Base-by-base conservation (phyloP, 2,888 invertebrate species). In the Autographa pulchrina region DNA sequence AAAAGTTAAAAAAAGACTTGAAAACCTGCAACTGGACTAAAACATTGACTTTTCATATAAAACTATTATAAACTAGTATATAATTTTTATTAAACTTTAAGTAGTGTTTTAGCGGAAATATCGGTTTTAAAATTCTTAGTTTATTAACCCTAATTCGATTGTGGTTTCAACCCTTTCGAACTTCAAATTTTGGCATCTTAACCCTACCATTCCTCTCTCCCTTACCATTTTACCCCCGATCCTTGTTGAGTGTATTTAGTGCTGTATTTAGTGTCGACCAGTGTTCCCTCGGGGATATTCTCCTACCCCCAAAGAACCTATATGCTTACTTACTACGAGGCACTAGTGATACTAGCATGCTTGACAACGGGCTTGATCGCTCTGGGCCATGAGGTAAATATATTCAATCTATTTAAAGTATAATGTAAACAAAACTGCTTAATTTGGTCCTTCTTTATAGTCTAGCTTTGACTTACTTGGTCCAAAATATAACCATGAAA, bases 291-390 rank as follows among this genome's bases (percentile, higher is more conserved):
- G 48, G 67, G 78, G 60, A 61, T 62, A 62, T 71, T 63, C 16
- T 54, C 52, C 59, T 59, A 18, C 38, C 62, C 43, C 65, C 70
- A 56, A 78, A 77, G 68, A 68, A 66, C 73, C 87, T 90, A 80
- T 84, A 92, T 95, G 91, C 86, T 95, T 52, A 87, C 90, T 61
- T 93, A 92, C 82, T 87, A 90, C 88, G 89, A 92, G 77, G 90
- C 90, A 72, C 82, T 93, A 75, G 88, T 94, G 77, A 86, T 93
- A 70, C 80, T 94, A 88, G 92, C 92, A 93, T 95, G 95, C 83
- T 89, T 93, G 84, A 91, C 92, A 67, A 92, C 91, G 69, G 88
- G 93, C 62, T 81, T 93, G 70, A 85, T 91, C 68, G 93, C 91
- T 78, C 86, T 93, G 74, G 86, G 92, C 80, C 89, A 93, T 93